A percentile compares a stretch with the other conserved stretches of the same genome.
phyloP scores from a whole-genome alignment of 2,113 vertebrate genomes.

The Emydura subglobosa region DNA sequence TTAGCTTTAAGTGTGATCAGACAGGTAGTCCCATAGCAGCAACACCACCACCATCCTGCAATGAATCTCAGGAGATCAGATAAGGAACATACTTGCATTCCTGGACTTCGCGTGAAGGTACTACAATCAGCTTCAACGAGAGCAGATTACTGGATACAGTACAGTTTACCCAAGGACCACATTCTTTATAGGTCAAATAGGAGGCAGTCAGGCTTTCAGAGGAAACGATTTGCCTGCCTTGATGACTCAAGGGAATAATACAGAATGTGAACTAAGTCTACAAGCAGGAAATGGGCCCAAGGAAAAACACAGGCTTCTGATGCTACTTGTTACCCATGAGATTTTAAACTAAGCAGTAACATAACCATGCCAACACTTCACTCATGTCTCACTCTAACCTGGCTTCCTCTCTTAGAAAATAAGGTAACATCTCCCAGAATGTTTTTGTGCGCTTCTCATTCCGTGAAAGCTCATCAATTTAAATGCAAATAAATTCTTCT shows the following conservation, averaged over 20 bases:
- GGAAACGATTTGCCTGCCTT: not conserved
- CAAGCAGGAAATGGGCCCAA: not conserved
- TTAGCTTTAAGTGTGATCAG: not conserved
- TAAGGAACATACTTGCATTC: rapidly evolving
- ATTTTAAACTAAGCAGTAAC: not conserved
- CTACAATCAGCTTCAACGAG: rapidly evolving
- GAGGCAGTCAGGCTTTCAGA: not conserved
- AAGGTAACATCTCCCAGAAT: not conserved
- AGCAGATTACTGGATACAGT: not conserved
- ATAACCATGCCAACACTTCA: not conserved
- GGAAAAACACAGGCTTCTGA: not conserved
- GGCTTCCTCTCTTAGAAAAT: not conserved
- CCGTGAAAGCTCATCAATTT: rapidly evolving
- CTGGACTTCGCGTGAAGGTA: not conserved
- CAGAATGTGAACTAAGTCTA: not conserved
- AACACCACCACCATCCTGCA: not conserved
- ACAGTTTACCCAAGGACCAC: not conserved
- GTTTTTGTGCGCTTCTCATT: not conserved
- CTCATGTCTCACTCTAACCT: not conserved
- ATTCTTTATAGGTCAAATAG: not conserved
- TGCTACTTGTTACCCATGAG: not conserved
- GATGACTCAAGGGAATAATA: not conserved
- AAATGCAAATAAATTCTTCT: not conserved
- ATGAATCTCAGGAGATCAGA: rapidly evolving
- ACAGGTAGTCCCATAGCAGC: not conserved